Base-by-base conservation (phyloP, 2,797 vertebrate species). In the Trachops cirrhosus region DNA sequence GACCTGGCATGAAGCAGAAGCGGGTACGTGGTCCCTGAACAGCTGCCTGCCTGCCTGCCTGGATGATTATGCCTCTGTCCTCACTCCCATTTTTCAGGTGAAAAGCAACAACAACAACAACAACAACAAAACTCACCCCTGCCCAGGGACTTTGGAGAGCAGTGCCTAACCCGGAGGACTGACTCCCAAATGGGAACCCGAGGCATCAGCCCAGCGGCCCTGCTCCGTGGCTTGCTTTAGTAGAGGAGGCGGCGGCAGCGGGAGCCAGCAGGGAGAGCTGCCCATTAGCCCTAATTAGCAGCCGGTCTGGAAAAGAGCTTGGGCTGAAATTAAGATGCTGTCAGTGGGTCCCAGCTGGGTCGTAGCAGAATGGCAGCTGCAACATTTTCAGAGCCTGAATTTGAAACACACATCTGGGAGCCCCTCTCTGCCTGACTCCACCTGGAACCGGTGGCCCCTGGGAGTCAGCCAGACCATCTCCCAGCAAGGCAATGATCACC, bases 271-370 rank as follows among this genome's bases (percentile, higher is more conserved):
- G 93, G 86, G 96, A 97, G 94, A 87, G 92, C 95, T 98, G 96
- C 97, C 94, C 97, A 96, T 98, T 98, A 98, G 97, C 97, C 96
- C 98, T 98, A 97, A 97, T 98, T 98, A 98, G 98, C 98, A 98
- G 79, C 86, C 94, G 89, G 92, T 97, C 97, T 98, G 98, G 97
- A 98, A 98, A 97, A 97, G 97, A 97, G 97, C 97, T 98, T 1
- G 94, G 97, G 96, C 96, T 97, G 97, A 97, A 98, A 98, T 96
- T 97, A 98, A 97, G 98, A 96, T 92, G 97, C 96, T 97, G 97
- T 97, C 97, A 97, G 97, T 87, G 74, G 96, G 98, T 98, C 98
- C 98, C 98, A 98, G 96, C 97, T 97, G 98, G 96, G 98, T 96
- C 97, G 92, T 97, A 0, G 91, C 96, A 86, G 97, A 86, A 97